Evolutionary conservation across 2,888 invertebrate species (phyloP), one percentile per base, ranked within the genome.

Genomic region (Leucozona laternaria): DNA sequence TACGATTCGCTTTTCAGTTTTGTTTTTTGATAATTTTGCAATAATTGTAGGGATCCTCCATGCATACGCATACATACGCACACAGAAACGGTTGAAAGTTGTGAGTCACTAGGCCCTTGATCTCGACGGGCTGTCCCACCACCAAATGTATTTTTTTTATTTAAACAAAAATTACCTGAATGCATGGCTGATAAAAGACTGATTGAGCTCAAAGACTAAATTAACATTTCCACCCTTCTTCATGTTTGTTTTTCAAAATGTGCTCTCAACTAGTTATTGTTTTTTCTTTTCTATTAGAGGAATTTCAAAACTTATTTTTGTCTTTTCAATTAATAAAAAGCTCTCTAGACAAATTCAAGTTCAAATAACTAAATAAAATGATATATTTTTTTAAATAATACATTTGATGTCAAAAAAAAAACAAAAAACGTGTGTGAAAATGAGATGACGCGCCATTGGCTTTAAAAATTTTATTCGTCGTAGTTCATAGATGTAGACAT

Each of bases 401-500:
- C 4, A 28, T 28, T 28, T 28, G 6, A 40, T 5, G 40, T 43
- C 2, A 43, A 43, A n/a, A 2, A n/a, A 43, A 40, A 15, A 40
- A 62, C n/a, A n/a, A n/a, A 28, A 28, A 64, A 43, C 28, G 17
- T 25, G 28, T 45, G n/a, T 11, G 13, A 64, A 28, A 55, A 25
- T 20, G 50, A 55, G n/a, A 43, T 45, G 48, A 34, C 48, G 17
- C 57, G 58, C n/a, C 37, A 50, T 50, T 50, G 13, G 20, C 15
- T 62, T 43, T 25, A 11, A 28, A 8, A 17, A 31, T 31, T 45
- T 25, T 31, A 48, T 20, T 31, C 48, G 20, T 8, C 17, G 17
- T n/a, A n/a, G n/a, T n/a, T n/a, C n/a, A n/a, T 22, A 25, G 11
- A 62, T 62, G 45, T 64, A 64, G 28, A 31, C 20, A 64, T 62